A percentile compares a stretch with the other conserved stretches of the same genome.
Evolutionary conservation across 2,113 vertebrate genomes (phyloP).

Genomic region (Xyliphius kryptos): DNA sequence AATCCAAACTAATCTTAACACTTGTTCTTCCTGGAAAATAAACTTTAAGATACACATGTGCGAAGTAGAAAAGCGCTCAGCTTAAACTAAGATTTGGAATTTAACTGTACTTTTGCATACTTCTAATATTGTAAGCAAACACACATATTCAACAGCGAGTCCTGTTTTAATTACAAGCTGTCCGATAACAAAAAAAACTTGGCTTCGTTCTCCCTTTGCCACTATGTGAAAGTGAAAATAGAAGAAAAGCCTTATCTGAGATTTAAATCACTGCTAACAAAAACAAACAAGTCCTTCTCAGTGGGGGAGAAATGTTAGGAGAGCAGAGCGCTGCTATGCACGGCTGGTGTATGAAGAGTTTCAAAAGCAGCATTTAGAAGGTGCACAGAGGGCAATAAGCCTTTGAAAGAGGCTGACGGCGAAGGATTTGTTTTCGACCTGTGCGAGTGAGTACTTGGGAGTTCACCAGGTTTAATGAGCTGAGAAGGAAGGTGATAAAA

Average conservation of each 20-base stretch:
- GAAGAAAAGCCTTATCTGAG: slow-evolving; percentile 27
- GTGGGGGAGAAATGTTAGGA: not conserved
- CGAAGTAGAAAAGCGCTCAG: too few species aligned
- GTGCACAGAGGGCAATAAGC: not conserved
- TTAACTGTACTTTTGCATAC: too few species aligned
- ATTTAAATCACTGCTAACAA: slow-evolving; percentile 30
- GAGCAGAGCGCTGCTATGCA: not conserved
- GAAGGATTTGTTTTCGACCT: slow-evolving; percentile 19
- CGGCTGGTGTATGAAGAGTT: slow-evolving; percentile 4
- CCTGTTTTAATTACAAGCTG: not conserved
- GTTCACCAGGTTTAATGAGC: slow-evolving; percentile 14
- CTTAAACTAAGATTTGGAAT: too few species aligned
- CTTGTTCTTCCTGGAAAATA: too few species aligned
- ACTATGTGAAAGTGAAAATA: slow-evolving; percentile 31
- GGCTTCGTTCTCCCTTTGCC: too few species aligned
- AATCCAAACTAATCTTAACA: too few species aligned
- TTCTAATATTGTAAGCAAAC: too few species aligned
- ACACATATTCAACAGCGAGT: too few species aligned
- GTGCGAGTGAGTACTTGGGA: not conserved
- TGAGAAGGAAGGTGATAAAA: too few species aligned
- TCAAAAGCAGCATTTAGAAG: slow-evolving; percentile 1
- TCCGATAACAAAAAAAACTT: not conserved
- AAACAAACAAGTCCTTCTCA: slow-evolving; percentile 31
- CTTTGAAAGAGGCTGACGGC: slow-evolving; percentile 3
- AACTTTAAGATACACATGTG: too few species aligned